These are phyloP conservation scores for Nettapus auritus DNA, from an alignment of 2,113 vertebrate species.

Conservation along the genomic window DNA sequence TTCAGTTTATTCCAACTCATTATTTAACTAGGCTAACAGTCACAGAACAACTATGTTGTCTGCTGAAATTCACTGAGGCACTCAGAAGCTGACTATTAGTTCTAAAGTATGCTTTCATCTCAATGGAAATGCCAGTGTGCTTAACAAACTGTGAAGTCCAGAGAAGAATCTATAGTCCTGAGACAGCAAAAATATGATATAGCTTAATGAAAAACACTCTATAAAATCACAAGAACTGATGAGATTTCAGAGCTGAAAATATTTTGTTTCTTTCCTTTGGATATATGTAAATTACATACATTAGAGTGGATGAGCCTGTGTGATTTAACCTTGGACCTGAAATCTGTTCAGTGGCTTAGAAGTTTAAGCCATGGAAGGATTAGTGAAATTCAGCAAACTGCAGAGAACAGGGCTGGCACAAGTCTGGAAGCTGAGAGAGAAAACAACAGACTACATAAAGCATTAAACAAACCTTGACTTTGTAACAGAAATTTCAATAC, in stretches of 20 bases:
- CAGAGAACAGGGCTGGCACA: not conserved
- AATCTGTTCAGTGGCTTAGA: not conserved
- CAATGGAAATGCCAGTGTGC: not conserved
- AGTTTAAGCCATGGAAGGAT: not conserved
- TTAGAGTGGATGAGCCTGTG: not conserved
- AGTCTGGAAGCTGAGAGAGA: not conserved
- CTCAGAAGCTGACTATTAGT: not conserved
- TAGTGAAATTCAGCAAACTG: not conserved
- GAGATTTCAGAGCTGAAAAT: not conserved
- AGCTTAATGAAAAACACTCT: not conserved
- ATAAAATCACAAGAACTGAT: not conserved
- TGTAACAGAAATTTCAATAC: not conserved
- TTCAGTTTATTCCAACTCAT: not conserved
- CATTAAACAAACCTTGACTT: constrained; percentile 4
- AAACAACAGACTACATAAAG: not conserved
- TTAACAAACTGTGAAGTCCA: not conserved
- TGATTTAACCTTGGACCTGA: not conserved
- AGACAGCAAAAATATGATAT: not conserved
- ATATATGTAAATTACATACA: not conserved
- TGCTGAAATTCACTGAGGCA: not conserved
- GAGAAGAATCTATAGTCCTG: not conserved
- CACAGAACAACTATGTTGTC: not conserved
- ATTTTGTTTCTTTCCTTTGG: not conserved
- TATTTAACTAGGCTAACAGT: not conserved
- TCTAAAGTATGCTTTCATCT: not conserved